Base-by-base conservation (phyloP, 2,888 invertebrate genomes). In the Agrochola macilenta region DNA sequence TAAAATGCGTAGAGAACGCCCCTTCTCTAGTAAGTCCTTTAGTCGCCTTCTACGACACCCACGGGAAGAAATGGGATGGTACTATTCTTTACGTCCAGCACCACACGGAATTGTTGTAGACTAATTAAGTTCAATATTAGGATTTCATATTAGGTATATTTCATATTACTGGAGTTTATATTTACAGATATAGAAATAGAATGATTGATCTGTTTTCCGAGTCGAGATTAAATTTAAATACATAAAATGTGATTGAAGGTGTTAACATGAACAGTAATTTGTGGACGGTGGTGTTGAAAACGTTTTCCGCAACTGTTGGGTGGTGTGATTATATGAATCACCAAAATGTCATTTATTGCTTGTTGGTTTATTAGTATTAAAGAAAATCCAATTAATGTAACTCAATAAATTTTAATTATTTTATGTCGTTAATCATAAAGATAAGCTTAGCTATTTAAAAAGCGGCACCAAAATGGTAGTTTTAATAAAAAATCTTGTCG, bases 271-370 rank as follows among this genome's bases (percentile, higher is more conserved):
- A 52, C 49, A 58, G 64, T 68, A 78, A 69, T 78, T 73, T 71
- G 79, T 81, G 39, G 68, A 58, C 52, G 68, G 63, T 14, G 69
- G 65, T 30, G 83, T 61, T 73, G 78, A 82, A 58, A 68, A 60
- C 9, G 46, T 58, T 82, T 82, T 52, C 65, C 78, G 65, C 49
- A 35, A 54, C 54, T 49, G 82, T 81, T 77, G 7, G 52, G 65
- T 60, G 9, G 30, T 69, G 72, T 49, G 54, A 69, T 35, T 52
- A 12, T 30, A 57, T 70, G 69, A 54, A 77, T 82, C 66, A 82
- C 35, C 52, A 63, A 30, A 60, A 63, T 71, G 66, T 52, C 20
- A 57, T 68, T 71, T 30, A 52, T 20, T 30, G 5, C 60, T 54
- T 60, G 64, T 65, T 35, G 23, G 11, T 43, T 39, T 30, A 30